phyloP scores from a whole-genome alignment of 1,140 invertebrate species.

The Ooceraea biroi region DNA sequence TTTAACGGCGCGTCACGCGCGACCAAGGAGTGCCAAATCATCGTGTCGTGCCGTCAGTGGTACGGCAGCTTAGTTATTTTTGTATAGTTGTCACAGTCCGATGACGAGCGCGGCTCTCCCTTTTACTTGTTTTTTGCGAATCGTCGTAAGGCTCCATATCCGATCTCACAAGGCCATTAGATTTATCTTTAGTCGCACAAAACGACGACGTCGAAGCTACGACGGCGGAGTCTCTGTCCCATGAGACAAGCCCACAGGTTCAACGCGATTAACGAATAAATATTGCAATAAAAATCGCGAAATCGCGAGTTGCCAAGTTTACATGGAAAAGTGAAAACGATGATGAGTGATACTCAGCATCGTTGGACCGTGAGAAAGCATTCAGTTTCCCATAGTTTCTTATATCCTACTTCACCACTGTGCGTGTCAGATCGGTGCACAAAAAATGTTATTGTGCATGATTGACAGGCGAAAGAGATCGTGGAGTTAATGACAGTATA shows the following conservation, averaged over 20 bases:
- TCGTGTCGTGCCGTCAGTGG: conserved; percentile 24
- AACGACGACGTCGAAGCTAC: conserved; percentile 39
- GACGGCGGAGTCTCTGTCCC: neutral
- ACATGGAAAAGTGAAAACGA: neutral
- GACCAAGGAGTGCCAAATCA: conserved; percentile 7
- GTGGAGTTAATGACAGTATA: conserved; percentile 80
- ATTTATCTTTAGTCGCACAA: conserved; percentile 73
- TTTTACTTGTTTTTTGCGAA: conserved; percentile 61
- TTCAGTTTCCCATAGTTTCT: neutral
- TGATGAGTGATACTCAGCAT: neutral
- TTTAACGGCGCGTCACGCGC: neutral
- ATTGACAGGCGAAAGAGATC: neutral
- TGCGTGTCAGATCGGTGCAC: neutral
- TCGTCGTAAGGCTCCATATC: conserved; percentile 36
- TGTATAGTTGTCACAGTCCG: conserved; percentile 28
- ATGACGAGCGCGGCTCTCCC: conserved; percentile 49
- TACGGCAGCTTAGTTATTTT: conserved; percentile 59
- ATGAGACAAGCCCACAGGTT: conserved; percentile 2
- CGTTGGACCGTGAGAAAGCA: neutral
- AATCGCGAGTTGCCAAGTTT: neutral
- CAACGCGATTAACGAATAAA: neutral
- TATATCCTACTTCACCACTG: neutral
- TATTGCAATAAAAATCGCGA: neutral
- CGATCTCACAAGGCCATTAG: conserved; percentile 61
- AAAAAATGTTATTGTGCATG: neutral